A percentile compares a stretch with the other conserved stretches of the same genome.
These are phyloP conservation scores for Rachycentron canadum DNA, from an alignment of 2,797 vertebrate genomes.

Conservation along the genomic window DNA sequence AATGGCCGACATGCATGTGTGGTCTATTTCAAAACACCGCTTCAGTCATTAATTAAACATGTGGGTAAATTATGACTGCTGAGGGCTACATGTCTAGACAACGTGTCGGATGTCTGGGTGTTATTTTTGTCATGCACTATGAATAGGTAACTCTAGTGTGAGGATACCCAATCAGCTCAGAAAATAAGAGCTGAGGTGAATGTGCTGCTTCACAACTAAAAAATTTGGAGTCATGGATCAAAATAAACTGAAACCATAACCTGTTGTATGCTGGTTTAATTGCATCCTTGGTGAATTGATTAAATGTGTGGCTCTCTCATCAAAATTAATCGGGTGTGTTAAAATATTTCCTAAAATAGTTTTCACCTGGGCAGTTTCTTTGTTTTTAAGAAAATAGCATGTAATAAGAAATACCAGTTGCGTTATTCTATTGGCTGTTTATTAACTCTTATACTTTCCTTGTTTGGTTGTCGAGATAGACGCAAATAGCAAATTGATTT, in stretches of 20 bases:
- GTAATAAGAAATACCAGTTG: background rate
- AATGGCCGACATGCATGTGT: conserved; percentile 28
- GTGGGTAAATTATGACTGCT: conserved; percentile 41
- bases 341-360: background rate
- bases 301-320: background rate
- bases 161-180: background rate
- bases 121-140: background rate
- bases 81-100: conserved; percentile 40
- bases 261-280: background rate
- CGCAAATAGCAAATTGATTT: background rate
- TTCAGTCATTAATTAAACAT: conserved; percentile 44
- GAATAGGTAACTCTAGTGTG: background rate
- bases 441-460: background rate
- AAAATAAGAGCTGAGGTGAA: background rate
- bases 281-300: background rate
- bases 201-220: background rate
- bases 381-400: background rate
- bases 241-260: background rate
- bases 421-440: background rate
- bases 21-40: conserved; percentile 51
- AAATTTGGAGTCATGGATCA: background rate
- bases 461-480: background rate
- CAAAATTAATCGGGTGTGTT: too few relatives aligned
- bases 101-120: conserved; percentile 4
- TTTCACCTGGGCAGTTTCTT: background rate